A percentile compares a stretch with the other conserved stretches of the same genome.
Evolutionary conservation across 2,888 invertebrate genomes (phyloP).

Genomic region (Acanthosepion esculentum): DNA sequence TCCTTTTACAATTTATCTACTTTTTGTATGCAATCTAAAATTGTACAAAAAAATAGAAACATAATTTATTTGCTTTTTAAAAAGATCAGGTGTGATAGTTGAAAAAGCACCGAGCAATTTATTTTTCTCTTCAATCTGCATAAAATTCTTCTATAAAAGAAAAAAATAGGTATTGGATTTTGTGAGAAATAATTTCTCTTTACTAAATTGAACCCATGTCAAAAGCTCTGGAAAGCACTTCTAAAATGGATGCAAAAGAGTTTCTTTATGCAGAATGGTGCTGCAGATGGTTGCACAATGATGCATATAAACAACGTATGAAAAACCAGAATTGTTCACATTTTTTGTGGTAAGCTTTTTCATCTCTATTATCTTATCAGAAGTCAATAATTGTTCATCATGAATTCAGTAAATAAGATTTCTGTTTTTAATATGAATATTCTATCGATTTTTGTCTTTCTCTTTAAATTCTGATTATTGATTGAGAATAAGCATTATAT

Average conservation of each 20-base stretch:
- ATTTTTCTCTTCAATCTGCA: not conserved
- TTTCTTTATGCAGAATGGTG: slow-evolving; percentile 37
- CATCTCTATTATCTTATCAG: too few relatives aligned
- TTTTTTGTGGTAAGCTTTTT: not conserved
- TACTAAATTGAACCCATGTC: not conserved
- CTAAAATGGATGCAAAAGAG: not conserved
- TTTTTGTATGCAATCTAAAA: not conserved
- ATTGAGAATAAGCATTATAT: too few relatives aligned
- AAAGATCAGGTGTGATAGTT: slow-evolving; percentile 16
- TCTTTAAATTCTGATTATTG: too few relatives aligned
- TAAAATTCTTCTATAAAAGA: not conserved
- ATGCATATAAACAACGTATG: not conserved
- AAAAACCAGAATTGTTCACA: not conserved
- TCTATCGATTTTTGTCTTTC: too few relatives aligned
- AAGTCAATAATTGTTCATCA: too few relatives aligned
- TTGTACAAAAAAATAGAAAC: not conserved
- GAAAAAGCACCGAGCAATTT: not conserved
- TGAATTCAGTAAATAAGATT: too few relatives aligned
- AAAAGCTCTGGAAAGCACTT: not conserved
- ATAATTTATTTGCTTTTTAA: not conserved
- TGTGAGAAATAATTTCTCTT: not conserved
- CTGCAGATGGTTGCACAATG: not conserved
- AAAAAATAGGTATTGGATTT: not conserved
- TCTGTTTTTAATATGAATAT: too few relatives aligned
- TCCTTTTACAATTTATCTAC: not conserved